Base-by-base conservation (phyloP, 1,140 invertebrate species). In the Melitaea cinxia region DNA sequence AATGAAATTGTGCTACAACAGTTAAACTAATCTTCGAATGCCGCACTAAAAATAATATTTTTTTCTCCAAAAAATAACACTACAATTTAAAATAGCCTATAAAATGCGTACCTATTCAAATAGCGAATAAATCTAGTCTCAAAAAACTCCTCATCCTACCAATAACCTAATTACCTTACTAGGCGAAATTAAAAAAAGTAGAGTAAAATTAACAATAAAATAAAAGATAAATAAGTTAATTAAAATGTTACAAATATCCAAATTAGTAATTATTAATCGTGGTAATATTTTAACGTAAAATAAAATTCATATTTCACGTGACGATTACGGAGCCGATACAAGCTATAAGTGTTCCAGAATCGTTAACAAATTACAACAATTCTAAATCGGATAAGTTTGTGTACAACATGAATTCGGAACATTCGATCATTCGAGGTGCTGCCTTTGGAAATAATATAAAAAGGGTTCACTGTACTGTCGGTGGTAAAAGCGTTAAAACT, bases 321-420 rank as follows among this genome's bases (percentile, higher is more conserved):
- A 42, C 37, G 24, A 19, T 37, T 26, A 57, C 15, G 24, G n/a
- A 14, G 24, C 15, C 39, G 10, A 45, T 42, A 57, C 55, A 57
- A 47, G 15, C 19, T 45, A 17, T 57, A 75, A 70, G 24, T 37
- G 56, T 52, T 65, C 49, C 53, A 49, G 62, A 65, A 65, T 65
- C 57, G 62, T 65, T 65, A 65, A 65, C 62, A 65, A 65, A 65
- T 65, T 65, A 45, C 62, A 52, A 64, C 62, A 65, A 17, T 55
- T 65, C 57, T 33, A 14, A 65, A 65, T 65, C 63, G 55, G 63
- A 65, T 65, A 65, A 59, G 30, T 65, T 52, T 35, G 59, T 65
- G 63, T 65, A 59, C 53, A 58, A 65, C 63, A 65, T 59, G 63
- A 65, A 65, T 65, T 59, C 63, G 63, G 55, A 35, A 65, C 55